Base-by-base conservation (phyloP, 2,888 invertebrate species). In the Drosophila gaucha region DNA sequence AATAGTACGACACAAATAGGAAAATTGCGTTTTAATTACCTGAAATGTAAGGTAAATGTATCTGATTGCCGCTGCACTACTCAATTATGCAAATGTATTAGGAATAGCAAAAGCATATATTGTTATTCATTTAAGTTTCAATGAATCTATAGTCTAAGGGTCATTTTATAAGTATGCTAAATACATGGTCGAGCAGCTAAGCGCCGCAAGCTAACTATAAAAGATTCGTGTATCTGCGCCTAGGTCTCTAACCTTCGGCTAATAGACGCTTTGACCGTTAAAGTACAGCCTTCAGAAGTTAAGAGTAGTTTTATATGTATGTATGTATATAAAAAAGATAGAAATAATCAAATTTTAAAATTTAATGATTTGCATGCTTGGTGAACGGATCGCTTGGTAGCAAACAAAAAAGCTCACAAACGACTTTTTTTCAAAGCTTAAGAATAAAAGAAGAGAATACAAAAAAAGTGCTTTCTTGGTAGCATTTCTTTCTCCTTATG, bases 271-370 rank as follows among this genome's bases (percentile, higher is more conserved):
- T 63, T 62, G 78, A 62, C 67, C 67, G 82, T 67, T 82, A 59
- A 67, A 67, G 60, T 55, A 47, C 60, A 77, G 63, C 78, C 78
- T 78, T 78, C 71, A 39, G n/a, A 56, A 49, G 31, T 31, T 57
- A 52, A 64, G 38, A 52, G 44, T 35, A 51, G 30, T 26, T 62
- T 49, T n/a, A n/a, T n/a, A n/a, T n/a, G n/a, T n/a, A n/a, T n/a
- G n/a, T n/a, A n/a, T n/a, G n/a, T n/a, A n/a, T 18, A 22, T 30
- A 57, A 43, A 18, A 28, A 30, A 20, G n/a, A 39, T 14, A 24
- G 1, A 12, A 8, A 14, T 30, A 43, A 31, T 31, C 18, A 33
- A 38, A 8, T 28, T 33, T 28, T n/a, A 9, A 16, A 24, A 28
- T n/a, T 63, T 30, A 10, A 24, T 22, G 49, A 35, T 36, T 62